A percentile compares a stretch with the other conserved stretches of the same genome.
Evolutionary conservation across 1,140 invertebrate species (phyloP).

Genomic region (Bombus ignitus): DNA sequence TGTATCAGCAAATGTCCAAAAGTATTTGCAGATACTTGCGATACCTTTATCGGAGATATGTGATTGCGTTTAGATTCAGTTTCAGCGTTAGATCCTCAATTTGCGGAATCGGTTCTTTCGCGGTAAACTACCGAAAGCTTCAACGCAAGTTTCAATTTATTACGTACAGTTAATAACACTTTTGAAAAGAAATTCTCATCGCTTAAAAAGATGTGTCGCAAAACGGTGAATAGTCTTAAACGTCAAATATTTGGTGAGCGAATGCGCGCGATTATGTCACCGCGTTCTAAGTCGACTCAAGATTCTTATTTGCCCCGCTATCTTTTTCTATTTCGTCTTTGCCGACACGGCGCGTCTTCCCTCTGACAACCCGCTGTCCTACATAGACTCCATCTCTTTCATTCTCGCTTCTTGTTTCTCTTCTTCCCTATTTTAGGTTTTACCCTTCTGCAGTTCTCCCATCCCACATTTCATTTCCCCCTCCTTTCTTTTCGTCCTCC

Average conservation of each 20-base stretch:
- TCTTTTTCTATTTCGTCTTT: constrained; percentile 41
- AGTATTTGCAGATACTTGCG: background rate
- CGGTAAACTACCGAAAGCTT: no score
- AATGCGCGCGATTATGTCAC: constrained; percentile 56
- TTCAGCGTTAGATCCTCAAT: background rate
- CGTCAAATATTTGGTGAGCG: constrained; percentile 60
- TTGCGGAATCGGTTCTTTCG: background rate
- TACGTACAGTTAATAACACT: background rate
- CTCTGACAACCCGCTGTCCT: background rate
- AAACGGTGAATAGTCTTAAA: constrained; percentile 17
- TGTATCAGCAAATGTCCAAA: constrained; percentile 30
- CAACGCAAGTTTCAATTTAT: background rate
- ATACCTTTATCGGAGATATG: background rate
- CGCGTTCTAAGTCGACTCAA: constrained; percentile 43
- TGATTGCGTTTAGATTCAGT: background rate
- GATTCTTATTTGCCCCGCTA: constrained; percentile 46
- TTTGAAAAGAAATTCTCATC: background rate
- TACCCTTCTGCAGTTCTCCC: background rate
- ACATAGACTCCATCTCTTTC: background rate
- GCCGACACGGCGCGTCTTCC: background rate
- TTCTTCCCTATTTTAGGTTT: background rate
- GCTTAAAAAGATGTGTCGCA: background rate
- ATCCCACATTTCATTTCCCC: background rate
- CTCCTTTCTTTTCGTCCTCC: background rate
- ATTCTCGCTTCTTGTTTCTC: no score